Conservation (phyloP, 2,888 invertebrate genomes). For the Microplitis deprimator region DNA sequence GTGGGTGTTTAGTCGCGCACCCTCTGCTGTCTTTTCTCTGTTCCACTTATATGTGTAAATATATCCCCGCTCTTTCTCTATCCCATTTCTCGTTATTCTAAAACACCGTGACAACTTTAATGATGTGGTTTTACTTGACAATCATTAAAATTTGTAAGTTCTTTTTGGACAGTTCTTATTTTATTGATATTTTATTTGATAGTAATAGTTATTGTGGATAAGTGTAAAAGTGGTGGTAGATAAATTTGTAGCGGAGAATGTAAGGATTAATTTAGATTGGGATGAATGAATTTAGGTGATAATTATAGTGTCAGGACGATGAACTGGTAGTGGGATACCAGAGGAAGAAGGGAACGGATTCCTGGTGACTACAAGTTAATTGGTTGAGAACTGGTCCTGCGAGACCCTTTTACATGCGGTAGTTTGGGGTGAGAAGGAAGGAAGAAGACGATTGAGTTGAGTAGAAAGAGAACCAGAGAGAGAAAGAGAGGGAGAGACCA, state of each 20-base stretch:
- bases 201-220: conserved; percentile 3
- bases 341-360: conserved; percentile 42
- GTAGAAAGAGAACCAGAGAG: conserved; percentile 35
- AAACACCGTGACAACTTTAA: too few species aligned
- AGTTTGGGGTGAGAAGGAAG: conserved; percentile 43
- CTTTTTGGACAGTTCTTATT: too few species aligned
- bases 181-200: not conserved
- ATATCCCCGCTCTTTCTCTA: not conserved
- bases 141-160: too few species aligned
- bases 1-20: conserved; percentile 49
- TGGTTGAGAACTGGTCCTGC: conserved; percentile 65
- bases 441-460: conserved; percentile 22
- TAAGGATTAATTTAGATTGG: not conserved
- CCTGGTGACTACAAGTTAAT: conserved; percentile 66
- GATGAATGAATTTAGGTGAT: conserved; percentile 1
- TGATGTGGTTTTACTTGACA: too few species aligned
- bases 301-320: not conserved
- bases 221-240: conserved; percentile 13
- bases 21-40: conserved; percentile 37
- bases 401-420: conserved; percentile 38
- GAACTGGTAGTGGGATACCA: not conserved
- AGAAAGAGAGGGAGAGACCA: conserved; percentile 3
- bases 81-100: not conserved
- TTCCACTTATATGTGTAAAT: not conserved
- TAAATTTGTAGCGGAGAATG: conserved; percentile 8